These are phyloP conservation scores for Andrena camellia DNA, from an alignment of 2,888 invertebrate species.

Conservation along the genomic window DNA sequence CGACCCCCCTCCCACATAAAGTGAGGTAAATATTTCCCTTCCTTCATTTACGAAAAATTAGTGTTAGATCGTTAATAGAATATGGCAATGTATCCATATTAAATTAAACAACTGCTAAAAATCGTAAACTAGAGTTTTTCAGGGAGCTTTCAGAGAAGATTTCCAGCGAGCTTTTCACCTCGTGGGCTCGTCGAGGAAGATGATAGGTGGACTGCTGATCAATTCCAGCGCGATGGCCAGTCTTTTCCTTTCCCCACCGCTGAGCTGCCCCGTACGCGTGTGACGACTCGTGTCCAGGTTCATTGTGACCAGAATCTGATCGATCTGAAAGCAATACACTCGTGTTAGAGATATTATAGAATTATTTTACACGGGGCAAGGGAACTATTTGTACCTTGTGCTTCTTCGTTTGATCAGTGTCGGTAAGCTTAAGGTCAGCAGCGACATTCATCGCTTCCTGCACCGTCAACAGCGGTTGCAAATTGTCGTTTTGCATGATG, in stretches of 20 bases:
- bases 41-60: too few relatives aligned
- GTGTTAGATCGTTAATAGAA: too few relatives aligned
- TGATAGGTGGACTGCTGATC: slow-evolving; percentile 95
- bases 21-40: too few relatives aligned
- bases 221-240: slow-evolving; percentile 96
- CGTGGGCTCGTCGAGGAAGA: slow-evolving; percentile 98
- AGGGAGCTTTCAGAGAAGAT: background rate
- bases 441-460: slow-evolving; percentile 94
- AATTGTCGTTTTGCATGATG: slow-evolving; percentile 94
- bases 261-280: slow-evolving; percentile 90
- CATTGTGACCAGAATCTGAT: slow-evolving; percentile 92
- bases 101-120: too few relatives aligned
- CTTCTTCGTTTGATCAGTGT: slow-evolving; percentile 88
- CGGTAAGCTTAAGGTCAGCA: slow-evolving; percentile 93
- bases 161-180: slow-evolving; percentile 87
- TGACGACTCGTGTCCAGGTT: slow-evolving; percentile 89
- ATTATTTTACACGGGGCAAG: background rate
- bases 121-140: too few relatives aligned
- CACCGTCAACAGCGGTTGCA: slow-evolving; percentile 94
- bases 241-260: slow-evolving; percentile 96
- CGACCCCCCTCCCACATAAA: too few relatives aligned
- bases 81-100: too few relatives aligned
- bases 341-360: background rate
- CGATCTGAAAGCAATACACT: slow-evolving; percentile 87
- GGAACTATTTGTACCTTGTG: slow-evolving; percentile 86